These are phyloP conservation scores for Anoplopoma fimbria DNA, from an alignment of 2,113 vertebrate species.

Conservation along the genomic window DNA sequence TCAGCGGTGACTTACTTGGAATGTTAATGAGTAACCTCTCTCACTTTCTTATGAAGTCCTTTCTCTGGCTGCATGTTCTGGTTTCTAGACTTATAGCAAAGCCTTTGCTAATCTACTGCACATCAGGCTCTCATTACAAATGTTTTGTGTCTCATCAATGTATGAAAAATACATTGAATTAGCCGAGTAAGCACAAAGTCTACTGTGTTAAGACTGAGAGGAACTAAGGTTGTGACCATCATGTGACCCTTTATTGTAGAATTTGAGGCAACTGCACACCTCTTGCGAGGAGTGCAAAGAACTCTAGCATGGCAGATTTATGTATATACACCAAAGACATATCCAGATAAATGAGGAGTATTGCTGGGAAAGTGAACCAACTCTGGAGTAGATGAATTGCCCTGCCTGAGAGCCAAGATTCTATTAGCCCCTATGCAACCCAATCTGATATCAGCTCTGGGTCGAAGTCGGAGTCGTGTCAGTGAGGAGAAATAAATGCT, in stretches of 20 bases:
- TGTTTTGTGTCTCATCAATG: slow-evolving; percentile 49
- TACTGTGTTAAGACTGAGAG: slow-evolving; percentile 11
- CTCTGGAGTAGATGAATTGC: slow-evolving; percentile 56
- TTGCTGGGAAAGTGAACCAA: slow-evolving; percentile 53
- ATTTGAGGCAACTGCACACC: slow-evolving; percentile 29
- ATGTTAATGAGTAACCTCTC: slow-evolving; percentile 32
- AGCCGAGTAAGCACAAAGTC: slow-evolving; percentile 26
- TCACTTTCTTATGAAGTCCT: slow-evolving; percentile 38
- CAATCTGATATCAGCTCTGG: slow-evolving; percentile 61
- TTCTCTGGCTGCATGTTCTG: slow-evolving; percentile 34
- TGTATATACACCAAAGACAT: slow-evolving; percentile 43
- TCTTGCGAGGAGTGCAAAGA: slow-evolving; percentile 27
- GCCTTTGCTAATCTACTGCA: slow-evolving; percentile 44
- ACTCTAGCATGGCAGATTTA: slow-evolving; percentile 56
- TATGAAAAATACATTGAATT: slow-evolving; percentile 41
- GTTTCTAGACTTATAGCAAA: slow-evolving; percentile 46
- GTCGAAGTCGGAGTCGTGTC: slow-evolving; percentile 48
- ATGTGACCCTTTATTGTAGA: slow-evolving; percentile 47
- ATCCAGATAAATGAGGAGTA: slow-evolving; percentile 61
- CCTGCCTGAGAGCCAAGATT: slow-evolving; percentile 55
- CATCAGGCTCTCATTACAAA: slow-evolving; percentile 58
- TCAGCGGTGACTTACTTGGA: slow-evolving; percentile 25
- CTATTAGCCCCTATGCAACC: slow-evolving; percentile 48
- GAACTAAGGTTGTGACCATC: slow-evolving; percentile 36
- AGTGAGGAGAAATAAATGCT: slow-evolving; percentile 51